Base-by-base conservation (phyloP, 2,113 vertebrate genomes). In the Osmerus eperlanus region DNA sequence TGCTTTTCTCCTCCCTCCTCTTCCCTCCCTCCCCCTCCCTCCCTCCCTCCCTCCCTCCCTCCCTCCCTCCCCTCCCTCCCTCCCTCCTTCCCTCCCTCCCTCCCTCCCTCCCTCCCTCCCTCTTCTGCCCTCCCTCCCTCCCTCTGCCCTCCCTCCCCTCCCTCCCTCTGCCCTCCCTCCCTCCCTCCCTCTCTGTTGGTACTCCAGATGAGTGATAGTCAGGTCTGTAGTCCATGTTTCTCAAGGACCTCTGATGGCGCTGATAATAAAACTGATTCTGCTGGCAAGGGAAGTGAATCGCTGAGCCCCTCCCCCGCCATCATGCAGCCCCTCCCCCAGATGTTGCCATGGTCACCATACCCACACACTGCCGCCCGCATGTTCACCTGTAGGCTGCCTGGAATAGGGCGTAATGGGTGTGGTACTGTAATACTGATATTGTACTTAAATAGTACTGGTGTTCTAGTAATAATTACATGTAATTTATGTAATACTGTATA, bases 211-310 rank as follows among this genome's bases (percentile, higher is more conserved):
- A 85, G 73, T 86, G 78, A 83, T 80, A 74, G 75, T 70, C 81
- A 60, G 41, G 74, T 75, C 80, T 78, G 76, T 78, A 85, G 83
- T 83, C 78, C 83, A 86, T 81, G 75, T 84, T 85, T 86, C 81
- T 83, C 83, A 84, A 81, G 78, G 82, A 80, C 81, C 83, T 84
- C 78, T 78, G 81, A 86, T 85, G 83, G 81, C 75, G 79, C 74
- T 56, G 77, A 82, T 85, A 83, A 84, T 85, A 86, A 85, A 88
- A 83, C 83, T 82, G 75, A 88, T 86, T 83, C 85, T 67, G 74
- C 63, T 72, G 79, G 80, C 62, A 63, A 67, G 78, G 76, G 81
- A 77, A 81, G 70, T 79, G 76, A 81, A 79, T 83, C 80, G 65
- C 59, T 82, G 41, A 68, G 69, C 83, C 81, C 71, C 77, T 83